phyloP scores from a whole-genome alignment of 2,113 vertebrate species.

The Mormoops blainvillei region DNA sequence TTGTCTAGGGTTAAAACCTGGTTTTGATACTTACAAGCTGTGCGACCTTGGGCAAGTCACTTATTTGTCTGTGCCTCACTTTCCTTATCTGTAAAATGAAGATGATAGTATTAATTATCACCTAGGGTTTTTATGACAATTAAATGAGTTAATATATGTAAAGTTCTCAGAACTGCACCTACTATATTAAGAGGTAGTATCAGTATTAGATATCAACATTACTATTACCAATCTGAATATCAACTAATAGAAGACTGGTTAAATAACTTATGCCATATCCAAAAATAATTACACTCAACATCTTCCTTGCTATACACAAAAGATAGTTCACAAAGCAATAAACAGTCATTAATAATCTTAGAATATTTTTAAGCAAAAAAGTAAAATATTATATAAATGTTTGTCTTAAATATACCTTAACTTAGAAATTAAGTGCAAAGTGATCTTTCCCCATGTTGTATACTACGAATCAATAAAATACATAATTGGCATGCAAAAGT shows the following conservation, averaged over 20 bases:
- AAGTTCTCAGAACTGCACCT: neutral
- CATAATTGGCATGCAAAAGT: neutral
- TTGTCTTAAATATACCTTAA: neutral
- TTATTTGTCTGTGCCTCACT: neutral
- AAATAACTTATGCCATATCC: neutral
- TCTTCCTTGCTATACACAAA: neutral
- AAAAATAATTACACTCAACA: neutral
- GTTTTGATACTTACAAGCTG: neutral
- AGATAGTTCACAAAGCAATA: neutral
- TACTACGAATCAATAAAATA: neutral
- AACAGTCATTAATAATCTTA: neutral
- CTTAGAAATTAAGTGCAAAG: neutral
- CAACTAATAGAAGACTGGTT: neutral
- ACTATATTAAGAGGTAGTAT: neutral
- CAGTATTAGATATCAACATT: neutral
- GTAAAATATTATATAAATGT: neutral
- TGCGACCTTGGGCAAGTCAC: neutral
- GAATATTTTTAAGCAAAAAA: neutral
- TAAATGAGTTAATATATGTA: neutral
- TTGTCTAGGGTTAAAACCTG: neutral
- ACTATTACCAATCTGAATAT: neutral
- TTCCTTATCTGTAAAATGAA: constrained; percentile 25
- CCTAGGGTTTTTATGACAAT: neutral
- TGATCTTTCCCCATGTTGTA: neutral
- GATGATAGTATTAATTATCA: neutral